Conservation (phyloP, 2,113 vertebrate genomes). For the Andinoacara biseriatus region DNA sequence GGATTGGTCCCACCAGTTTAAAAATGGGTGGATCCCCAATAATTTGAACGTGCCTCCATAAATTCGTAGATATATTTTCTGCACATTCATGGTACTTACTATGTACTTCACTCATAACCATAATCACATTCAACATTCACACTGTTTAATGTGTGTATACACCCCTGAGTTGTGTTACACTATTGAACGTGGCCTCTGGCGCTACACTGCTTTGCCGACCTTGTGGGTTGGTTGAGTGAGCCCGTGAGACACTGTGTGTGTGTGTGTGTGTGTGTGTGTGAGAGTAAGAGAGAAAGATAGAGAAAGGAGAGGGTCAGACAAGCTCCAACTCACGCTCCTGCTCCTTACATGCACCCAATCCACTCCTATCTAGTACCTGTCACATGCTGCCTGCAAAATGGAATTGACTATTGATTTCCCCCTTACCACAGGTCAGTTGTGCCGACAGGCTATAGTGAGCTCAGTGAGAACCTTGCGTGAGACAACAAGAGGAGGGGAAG, state of each 20-base stretch:
- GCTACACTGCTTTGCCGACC: slow-evolving; percentile 41
- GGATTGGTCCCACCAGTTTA: neutral
- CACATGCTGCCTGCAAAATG: slow-evolving; percentile 79
- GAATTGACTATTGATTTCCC: slow-evolving; percentile 87
- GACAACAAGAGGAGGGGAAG: slow-evolving; percentile 44
- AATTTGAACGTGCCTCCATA: neutral
- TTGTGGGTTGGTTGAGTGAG: slow-evolving; percentile 17
- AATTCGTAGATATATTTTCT: neutral
- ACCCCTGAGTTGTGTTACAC: slow-evolving; percentile 1
- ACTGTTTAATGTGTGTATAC: neutral
- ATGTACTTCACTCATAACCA: neutral
- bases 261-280: neutral
- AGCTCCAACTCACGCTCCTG: slow-evolving; percentile 69
- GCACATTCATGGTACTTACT: neutral
- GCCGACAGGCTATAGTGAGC: slow-evolving; percentile 63
- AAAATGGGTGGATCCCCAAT: neutral
- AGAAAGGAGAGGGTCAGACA: slow-evolving; percentile 49
- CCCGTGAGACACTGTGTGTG: slow-evolving; percentile 6
- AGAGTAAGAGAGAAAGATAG: neutral
- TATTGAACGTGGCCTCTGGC: slow-evolving; percentile 16
- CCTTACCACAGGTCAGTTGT: slow-evolving; percentile 77
- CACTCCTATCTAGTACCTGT: slow-evolving; percentile 83
- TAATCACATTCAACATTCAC: neutral
- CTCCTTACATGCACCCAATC: slow-evolving; percentile 82
- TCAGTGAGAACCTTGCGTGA: slow-evolving; percentile 37